Evolutionary conservation across 2,797 vertebrate species (phyloP).

Genomic region (Eutrigla gurnardus): DNA sequence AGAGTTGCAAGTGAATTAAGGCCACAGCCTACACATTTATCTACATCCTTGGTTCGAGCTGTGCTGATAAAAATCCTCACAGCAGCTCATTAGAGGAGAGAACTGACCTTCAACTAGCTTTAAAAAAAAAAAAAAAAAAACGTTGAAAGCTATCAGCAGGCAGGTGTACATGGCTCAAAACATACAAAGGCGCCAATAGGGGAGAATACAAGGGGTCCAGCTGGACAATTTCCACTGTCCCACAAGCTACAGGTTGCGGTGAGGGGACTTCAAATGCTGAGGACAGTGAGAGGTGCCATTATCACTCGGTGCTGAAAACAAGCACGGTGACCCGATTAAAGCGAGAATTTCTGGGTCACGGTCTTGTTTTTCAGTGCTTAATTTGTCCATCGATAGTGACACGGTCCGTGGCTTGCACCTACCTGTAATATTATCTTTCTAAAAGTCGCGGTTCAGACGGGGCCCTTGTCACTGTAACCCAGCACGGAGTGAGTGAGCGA

Average conservation of each 20-base stretch:
- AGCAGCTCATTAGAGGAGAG: constrained; percentile 60
- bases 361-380: constrained; percentile 79
- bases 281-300: constrained; percentile 75
- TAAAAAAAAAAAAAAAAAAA: constrained; percentile 21
- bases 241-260: constrained; percentile 72
- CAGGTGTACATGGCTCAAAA: constrained; percentile 54
- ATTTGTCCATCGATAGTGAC: constrained; percentile 80
- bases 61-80: constrained; percentile 47
- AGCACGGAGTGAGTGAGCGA: constrained; percentile 79
- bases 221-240: constrained; percentile 63
- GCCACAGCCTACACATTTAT: neutral
- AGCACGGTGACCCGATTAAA: constrained; percentile 80
- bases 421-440: constrained; percentile 97
- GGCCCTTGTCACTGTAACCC: constrained; percentile 94
- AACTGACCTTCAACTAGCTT: constrained; percentile 66
- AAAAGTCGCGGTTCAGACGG: constrained; percentile 90
- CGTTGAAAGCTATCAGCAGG: constrained; percentile 59
- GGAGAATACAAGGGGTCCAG: constrained; percentile 59
- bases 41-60: constrained; percentile 25
- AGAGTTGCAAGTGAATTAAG: constrained; percentile 3
- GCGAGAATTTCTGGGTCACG: constrained; percentile 78
- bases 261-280: constrained; percentile 68
- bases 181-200: constrained; percentile 52
- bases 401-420: constrained; percentile 90
- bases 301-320: constrained; percentile 75